Evolutionary conservation across 1,140 invertebrate genomes (phyloP).

Genomic region (Pseudomyrmex cubaensis): DNA sequence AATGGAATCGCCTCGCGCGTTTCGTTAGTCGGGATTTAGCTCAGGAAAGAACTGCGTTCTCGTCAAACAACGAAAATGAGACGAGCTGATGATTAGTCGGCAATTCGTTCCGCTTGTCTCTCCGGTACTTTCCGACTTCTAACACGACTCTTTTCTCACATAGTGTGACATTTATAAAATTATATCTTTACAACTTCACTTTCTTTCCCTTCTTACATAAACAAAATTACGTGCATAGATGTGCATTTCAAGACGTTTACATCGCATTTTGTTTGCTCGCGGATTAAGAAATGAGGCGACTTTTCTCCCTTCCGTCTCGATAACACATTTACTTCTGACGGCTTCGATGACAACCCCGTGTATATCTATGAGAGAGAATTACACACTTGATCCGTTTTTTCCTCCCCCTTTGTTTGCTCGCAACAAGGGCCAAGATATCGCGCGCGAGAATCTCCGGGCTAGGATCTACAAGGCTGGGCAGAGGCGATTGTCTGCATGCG

Average conservation of each 20-base stretch:
- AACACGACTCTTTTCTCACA: neutral
- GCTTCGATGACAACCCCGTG: no score
- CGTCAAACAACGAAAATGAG: slow-evolving; percentile 51
- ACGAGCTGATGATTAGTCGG: slow-evolving; percentile 39
- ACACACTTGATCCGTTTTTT: neutral
- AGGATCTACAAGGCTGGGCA: slow-evolving; percentile 34
- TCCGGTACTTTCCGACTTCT: neutral
- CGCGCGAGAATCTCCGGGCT: slow-evolving; percentile 27
- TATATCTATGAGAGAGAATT: no score
- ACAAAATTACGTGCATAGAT: no score
- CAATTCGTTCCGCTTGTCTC: slow-evolving; percentile 21
- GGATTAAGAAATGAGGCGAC: no score
- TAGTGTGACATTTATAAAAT: no score
- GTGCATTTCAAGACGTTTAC: no score
- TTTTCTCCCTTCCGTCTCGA: no score
- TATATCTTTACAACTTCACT: no score
- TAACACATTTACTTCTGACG: no score
- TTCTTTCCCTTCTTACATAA: slow-evolving; percentile 12
- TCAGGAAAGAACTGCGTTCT: slow-evolving; percentile 23
- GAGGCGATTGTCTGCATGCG: slow-evolving; percentile 72
- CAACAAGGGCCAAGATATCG: slow-evolving; percentile 42
- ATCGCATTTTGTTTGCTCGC: no score
- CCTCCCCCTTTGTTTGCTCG: slow-evolving; percentile 29
- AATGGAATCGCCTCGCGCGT: slow-evolving; percentile 51
- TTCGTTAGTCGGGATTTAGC: slow-evolving; percentile 58